A percentile compares a stretch with the other conserved stretches of the same genome.
These are phyloP conservation scores for Labroides dimidiatus DNA, from an alignment of 2,797 vertebrate species.

Conservation along the genomic window DNA sequence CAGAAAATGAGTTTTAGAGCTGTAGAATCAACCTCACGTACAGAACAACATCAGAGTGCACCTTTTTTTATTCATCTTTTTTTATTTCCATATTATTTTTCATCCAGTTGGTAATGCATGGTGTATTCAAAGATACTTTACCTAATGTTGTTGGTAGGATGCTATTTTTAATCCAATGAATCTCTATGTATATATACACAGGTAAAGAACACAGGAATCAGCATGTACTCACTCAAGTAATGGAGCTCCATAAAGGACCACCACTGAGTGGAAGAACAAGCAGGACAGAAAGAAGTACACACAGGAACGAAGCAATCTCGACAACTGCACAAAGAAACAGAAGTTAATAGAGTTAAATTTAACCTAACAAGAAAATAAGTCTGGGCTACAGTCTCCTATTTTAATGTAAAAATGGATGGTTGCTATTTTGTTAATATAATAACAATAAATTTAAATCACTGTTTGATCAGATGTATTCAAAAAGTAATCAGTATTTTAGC, in stretches of 20 bases:
- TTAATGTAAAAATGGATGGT: neutral
- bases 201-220: neutral
- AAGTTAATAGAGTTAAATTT: neutral
- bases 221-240: slow-evolving; percentile 92
- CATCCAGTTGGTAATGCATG: too few relatives aligned
- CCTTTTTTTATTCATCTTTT: too few relatives aligned
- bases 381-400: too few relatives aligned
- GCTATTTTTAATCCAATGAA: neutral
- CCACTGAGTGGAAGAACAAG: slow-evolving; percentile 91
- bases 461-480: too few relatives aligned
- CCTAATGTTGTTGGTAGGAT: too few relatives aligned
- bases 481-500: too few relatives aligned
- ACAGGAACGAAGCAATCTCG: slow-evolving; percentile 90
- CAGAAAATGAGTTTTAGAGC: too few relatives aligned
- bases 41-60: too few relatives aligned
- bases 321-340: slow-evolving; percentile 83
- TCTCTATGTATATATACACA: neutral
- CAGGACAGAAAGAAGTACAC: slow-evolving; percentile 94
- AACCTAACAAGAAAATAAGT: neutral
- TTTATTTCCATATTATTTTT: too few relatives aligned
- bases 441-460: neutral
- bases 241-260: slow-evolving; percentile 96
- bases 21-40: too few relatives aligned
- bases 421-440: neutral
- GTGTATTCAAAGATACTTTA: too few relatives aligned